A percentile compares a stretch with the other conserved stretches of the same genome.
Conservation (phyloP, 2,113 vertebrate species). For the Mustela lutreola region DNA sequence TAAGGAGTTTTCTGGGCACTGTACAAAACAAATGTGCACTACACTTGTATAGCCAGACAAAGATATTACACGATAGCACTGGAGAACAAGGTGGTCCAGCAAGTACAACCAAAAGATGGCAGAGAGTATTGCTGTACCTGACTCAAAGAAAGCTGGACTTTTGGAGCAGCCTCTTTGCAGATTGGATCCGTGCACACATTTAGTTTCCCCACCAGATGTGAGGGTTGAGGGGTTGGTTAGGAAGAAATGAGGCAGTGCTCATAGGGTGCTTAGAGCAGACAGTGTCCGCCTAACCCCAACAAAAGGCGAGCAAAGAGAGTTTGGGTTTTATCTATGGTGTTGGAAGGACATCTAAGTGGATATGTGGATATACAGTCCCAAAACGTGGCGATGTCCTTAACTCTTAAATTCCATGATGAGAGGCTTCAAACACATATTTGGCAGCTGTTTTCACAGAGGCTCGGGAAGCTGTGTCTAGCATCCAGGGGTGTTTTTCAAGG, state of each 20-base stretch:
- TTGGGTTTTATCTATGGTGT: neutral
- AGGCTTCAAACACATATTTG: neutral
- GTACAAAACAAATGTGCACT: neutral
- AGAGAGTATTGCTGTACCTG: neutral
- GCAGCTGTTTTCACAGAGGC: neutral
- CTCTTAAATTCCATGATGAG: neutral
- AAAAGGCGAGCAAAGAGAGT: neutral
- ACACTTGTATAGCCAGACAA: neutral
- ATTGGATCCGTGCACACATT: neutral
- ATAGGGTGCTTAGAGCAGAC: neutral
- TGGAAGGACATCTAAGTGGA: neutral
- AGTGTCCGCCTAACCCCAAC: neutral
- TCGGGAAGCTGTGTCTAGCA: neutral
- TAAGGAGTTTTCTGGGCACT: neutral
- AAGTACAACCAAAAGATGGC: neutral
- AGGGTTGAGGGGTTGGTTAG: neutral
- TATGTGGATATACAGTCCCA: neutral
- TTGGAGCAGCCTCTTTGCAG: neutral
- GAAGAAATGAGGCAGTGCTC: accelerated
- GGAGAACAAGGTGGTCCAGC: neutral
- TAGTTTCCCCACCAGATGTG: neutral
- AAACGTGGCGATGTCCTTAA: neutral
- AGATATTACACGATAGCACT: neutral
- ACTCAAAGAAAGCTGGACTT: neutral
- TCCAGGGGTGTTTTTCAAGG: neutral